Percentiles rank a stretch among this genome's conserved stretches.
Conservation (phyloP, 2,888 invertebrate species). For the Iphiclides podalirius region DNA sequence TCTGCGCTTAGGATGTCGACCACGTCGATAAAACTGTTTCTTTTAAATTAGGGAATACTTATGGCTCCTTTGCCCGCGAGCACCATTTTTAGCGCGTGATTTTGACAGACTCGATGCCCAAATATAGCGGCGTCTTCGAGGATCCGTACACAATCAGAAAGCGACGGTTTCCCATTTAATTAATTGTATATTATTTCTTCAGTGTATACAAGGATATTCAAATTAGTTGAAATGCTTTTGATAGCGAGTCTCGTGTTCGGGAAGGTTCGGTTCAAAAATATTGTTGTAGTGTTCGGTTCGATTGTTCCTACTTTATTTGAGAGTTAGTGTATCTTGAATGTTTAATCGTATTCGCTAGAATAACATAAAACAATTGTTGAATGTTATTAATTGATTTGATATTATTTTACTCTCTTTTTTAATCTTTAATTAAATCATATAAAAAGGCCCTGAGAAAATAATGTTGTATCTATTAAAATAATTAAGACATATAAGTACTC, state of each 20-base stretch:
- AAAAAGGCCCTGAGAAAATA: too few relatives aligned
- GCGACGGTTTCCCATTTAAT: conserved; percentile 17
- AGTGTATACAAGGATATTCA: conserved; percentile 21
- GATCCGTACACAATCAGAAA: conserved; percentile 6
- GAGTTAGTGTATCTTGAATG: too few relatives aligned
- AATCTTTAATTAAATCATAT: too few relatives aligned
- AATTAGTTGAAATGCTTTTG: conserved; percentile 17
- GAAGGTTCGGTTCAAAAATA: conserved; percentile 4
- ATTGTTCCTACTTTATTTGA: not conserved
- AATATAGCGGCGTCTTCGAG: conserved; percentile 16
- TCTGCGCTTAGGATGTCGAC: too few relatives aligned
- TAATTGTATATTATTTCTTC: conserved; percentile 20
- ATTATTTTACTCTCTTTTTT: too few relatives aligned
- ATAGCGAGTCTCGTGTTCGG: conserved; percentile 12
- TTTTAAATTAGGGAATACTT: too few relatives aligned
- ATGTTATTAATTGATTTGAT: too few relatives aligned
- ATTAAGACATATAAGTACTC: too few relatives aligned
- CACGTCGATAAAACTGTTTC: too few relatives aligned
- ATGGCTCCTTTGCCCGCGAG: conserved; percentile 1
- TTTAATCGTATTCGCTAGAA: too few relatives aligned
- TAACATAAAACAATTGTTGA: too few relatives aligned
- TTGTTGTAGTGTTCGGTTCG: conserved; percentile 7
- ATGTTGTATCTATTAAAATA: too few relatives aligned
- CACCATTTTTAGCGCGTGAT: conserved; percentile 14
- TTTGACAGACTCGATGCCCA: conserved; percentile 16